Evolutionary conservation across 2,113 vertebrate species (phyloP).

Genomic region (Phylloscopus trochilus): DNA sequence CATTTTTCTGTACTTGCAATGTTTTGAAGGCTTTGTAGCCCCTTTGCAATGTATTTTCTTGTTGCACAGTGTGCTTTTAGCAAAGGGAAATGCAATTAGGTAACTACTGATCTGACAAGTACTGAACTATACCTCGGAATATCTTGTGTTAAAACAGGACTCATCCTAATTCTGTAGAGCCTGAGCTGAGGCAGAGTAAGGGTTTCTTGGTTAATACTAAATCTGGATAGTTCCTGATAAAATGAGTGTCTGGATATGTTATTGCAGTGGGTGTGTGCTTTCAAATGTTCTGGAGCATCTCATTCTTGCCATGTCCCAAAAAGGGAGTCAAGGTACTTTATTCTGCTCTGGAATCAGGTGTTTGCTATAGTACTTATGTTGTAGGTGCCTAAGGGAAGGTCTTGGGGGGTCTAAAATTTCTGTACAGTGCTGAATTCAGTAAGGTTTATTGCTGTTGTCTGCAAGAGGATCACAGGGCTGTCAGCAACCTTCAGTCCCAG

Average conservation of each 20-base stretch:
- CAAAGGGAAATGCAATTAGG: not conserved
- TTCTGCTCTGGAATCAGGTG: not conserved
- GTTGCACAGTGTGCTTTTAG: not conserved
- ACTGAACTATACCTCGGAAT: not conserved
- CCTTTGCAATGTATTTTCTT: not conserved
- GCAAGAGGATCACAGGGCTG: not conserved
- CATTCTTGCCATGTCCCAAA: not conserved
- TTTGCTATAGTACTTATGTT: not conserved
- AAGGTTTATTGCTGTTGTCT: not conserved
- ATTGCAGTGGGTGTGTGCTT: not conserved
- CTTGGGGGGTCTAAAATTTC: not conserved
- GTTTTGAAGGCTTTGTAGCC: not conserved
- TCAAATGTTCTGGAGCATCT: not conserved
- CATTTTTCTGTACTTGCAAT: not conserved
- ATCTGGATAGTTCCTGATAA: not conserved
- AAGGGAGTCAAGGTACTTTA: not conserved
- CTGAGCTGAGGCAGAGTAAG: not conserved
- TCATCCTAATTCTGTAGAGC: not conserved
- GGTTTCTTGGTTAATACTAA: not conserved
- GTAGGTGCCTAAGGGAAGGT: not conserved
- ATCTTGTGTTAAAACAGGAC: not conserved
- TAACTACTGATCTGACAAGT: not conserved
- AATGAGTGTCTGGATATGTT: not conserved
- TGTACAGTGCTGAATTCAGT: not conserved
- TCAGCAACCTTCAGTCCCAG: not conserved